phyloP scores from a whole-genome alignment of 2,888 invertebrate species.

The Aphrophora alni region DNA sequence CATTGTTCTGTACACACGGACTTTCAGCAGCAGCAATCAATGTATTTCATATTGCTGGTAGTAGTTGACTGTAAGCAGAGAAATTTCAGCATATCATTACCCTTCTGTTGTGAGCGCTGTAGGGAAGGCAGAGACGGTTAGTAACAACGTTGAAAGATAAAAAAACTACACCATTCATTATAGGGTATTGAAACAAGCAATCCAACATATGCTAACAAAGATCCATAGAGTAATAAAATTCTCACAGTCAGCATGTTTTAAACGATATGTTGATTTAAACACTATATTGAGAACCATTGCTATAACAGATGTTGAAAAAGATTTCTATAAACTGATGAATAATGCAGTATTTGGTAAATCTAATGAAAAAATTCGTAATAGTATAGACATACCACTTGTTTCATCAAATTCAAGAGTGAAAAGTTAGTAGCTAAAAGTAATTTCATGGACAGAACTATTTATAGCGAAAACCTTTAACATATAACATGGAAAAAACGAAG shows the following conservation, averaged over 20 bases:
- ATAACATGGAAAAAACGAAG: conserved; percentile 23
- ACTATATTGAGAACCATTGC: neutral
- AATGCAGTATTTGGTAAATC: conserved; percentile 14
- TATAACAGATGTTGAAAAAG: neutral
- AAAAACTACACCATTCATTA: neutral
- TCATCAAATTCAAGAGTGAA: neutral
- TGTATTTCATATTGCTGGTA: too few species aligned
- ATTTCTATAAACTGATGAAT: conserved; percentile 3
- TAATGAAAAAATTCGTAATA: neutral
- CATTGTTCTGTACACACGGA: too few species aligned
- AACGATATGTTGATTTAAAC: conserved; percentile 9
- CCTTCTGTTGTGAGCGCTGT: conserved; percentile 23
- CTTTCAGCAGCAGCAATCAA: too few species aligned
- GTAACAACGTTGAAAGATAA: conserved; percentile 19
- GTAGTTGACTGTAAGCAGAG: too few species aligned
- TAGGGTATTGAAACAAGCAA: neutral
- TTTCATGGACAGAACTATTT: neutral
- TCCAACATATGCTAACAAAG: neutral
- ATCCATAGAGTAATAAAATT: neutral
- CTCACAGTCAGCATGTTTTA: neutral
- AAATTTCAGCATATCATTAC: too few species aligned
- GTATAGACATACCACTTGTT: neutral
- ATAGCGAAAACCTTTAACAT: conserved; percentile 25
- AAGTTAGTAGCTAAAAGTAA: neutral
- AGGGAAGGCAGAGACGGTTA: conserved; percentile 10